phyloP scores from a whole-genome alignment of 2,797 vertebrate genomes.

The Glyptemys insculpta region DNA sequence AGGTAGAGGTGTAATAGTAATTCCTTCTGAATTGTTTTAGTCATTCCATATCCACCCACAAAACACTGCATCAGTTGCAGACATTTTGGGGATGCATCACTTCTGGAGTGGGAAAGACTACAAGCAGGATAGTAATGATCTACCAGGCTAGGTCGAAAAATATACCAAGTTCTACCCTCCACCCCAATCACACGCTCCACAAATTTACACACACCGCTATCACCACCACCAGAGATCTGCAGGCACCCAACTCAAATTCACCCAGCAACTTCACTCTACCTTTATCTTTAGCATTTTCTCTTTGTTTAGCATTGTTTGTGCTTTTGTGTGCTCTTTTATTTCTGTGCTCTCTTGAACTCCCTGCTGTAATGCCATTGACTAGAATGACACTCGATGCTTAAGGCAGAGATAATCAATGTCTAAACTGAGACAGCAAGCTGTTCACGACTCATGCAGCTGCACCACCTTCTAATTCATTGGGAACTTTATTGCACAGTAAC shows the following conservation, averaged over 20 bases:
- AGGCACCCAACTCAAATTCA: background rate
- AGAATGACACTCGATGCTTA: background rate
- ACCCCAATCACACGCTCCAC: background rate
- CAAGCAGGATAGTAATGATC: background rate
- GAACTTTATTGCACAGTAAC: background rate
- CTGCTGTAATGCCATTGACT: background rate
- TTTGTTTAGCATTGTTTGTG: background rate
- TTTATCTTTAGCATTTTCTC: background rate
- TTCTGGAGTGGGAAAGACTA: constrained; percentile 23
- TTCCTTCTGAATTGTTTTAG: background rate
- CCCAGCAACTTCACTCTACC: background rate
- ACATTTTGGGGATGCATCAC: background rate
- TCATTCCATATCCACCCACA: background rate
- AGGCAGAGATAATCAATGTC: constrained; percentile 13
- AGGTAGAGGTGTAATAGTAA: background rate
- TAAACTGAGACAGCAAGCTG: background rate
- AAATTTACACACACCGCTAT: background rate
- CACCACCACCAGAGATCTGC: background rate
- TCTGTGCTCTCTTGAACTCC: background rate
- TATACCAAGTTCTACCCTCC: background rate
- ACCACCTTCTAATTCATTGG: background rate
- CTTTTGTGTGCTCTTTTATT: background rate
- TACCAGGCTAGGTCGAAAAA: background rate
- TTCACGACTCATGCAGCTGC: background rate
- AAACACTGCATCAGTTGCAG: background rate